A percentile compares a stretch with the other conserved stretches of the same genome.
phyloP scores from a whole-genome alignment of 2,888 invertebrate species.

The Hirtodrosophila trivittata region DNA sequence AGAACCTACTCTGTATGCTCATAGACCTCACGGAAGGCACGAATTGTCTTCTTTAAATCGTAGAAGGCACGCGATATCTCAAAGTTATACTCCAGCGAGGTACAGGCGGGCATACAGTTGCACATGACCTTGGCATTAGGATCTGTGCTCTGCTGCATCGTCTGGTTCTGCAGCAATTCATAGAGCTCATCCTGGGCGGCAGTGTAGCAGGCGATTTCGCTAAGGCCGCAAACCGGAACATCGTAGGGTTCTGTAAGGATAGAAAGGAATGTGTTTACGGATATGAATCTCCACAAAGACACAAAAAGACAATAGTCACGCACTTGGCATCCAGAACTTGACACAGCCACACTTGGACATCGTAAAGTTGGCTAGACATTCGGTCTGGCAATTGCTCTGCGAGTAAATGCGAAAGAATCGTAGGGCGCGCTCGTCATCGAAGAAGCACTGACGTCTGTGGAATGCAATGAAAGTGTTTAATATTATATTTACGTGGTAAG shows the following conservation, averaged over 20 bases:
- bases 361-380: slow-evolving; percentile 89
- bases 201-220: slow-evolving; percentile 80
- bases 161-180: slow-evolving; percentile 74
- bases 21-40: slow-evolving; percentile 75
- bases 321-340: slow-evolving; percentile 88
- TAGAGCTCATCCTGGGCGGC: slow-evolving; percentile 78
- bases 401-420: slow-evolving; percentile 88
- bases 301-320: slow-evolving; percentile 29
- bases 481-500: neutral
- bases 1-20: slow-evolving; percentile 76
- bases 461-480: neutral
- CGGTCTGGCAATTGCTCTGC: slow-evolving; percentile 89
- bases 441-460: slow-evolving; percentile 87
- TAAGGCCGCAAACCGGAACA: slow-evolving; percentile 82
- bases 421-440: slow-evolving; percentile 87
- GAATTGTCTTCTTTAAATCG: slow-evolving; percentile 68
- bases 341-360: slow-evolving; percentile 87
- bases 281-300: neutral
- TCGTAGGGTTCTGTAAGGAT: slow-evolving; percentile 77
- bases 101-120: slow-evolving; percentile 82
- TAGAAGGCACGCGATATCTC: slow-evolving; percentile 81
- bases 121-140: slow-evolving; percentile 68
- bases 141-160: slow-evolving; percentile 66
- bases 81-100: slow-evolving; percentile 81
- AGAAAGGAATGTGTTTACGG: too few relatives aligned